Conservation (phyloP, 2,888 invertebrate species). For the Entomobrya multifasciata region DNA sequence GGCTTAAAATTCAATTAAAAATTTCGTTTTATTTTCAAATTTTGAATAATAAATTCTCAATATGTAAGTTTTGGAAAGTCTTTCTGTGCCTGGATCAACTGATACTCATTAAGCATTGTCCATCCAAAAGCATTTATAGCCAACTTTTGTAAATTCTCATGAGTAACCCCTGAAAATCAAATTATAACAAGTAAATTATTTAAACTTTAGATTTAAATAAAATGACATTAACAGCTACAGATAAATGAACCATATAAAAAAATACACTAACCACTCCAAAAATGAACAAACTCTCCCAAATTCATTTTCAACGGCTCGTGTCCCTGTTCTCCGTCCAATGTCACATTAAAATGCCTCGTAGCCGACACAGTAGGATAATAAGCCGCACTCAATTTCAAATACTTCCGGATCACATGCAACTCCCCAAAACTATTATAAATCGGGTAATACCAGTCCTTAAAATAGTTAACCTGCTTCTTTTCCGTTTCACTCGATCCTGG, state of each 20-base stretch:
- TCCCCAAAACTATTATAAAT: conserved; percentile 68
- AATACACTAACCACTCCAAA: conserved; percentile 66
- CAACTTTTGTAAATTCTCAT: conserved; percentile 48
- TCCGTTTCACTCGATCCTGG: conserved; percentile 36
- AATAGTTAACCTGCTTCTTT: conserved; percentile 59
- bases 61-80: conserved; percentile 66
- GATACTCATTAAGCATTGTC: conserved; percentile 68
- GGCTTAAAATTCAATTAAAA: too few species aligned
- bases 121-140: conserved; percentile 69
- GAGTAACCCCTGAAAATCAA: conserved; percentile 53
- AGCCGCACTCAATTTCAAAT: conserved; percentile 58
- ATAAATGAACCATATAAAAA: too few species aligned
- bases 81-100: conserved; percentile 67
- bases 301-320: conserved; percentile 50
- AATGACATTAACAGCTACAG: too few species aligned
- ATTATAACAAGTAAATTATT: too few species aligned
- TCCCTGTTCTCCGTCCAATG: conserved; percentile 37
- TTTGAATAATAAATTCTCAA: too few species aligned
- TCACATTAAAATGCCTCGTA: conserved; percentile 62
- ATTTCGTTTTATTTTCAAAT: too few species aligned
- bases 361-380: conserved; percentile 63
- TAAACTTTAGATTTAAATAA: too few species aligned
- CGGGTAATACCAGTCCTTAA: conserved; percentile 74
- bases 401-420: conserved; percentile 61
- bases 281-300: conserved; percentile 72